Evolutionary conservation across 2,797 vertebrate species (phyloP), one percentile per base, ranked within the genome.

Genomic region (Pseudochromis fuscus): DNA sequence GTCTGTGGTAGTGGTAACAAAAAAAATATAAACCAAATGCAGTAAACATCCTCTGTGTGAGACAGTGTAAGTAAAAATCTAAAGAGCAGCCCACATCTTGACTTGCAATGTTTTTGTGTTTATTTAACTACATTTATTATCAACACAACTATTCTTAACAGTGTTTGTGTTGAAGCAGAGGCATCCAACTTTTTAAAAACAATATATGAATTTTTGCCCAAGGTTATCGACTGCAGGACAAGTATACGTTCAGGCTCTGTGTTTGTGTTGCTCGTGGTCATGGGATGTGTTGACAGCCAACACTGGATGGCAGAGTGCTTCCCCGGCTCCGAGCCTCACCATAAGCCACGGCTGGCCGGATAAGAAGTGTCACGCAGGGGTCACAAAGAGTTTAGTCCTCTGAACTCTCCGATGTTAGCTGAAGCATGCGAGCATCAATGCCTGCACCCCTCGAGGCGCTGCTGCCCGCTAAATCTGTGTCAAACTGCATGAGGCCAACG

Each of bases 401-500:
- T 92, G 86, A 91, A 91, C 89, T 89, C 77, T 67, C 7, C 10
- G 30, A 85, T 88, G 85, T 89, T 67, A 79, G 62, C 80, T 70
- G 58, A 85, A 74, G 87, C 89, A 75, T 68, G 74, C 69, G 70
- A 15, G 68, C 83, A 81, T 89, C 78, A 8, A 83, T 73, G 87
- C 61, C 66, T 10, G 7, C 37, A 4, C 27, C 74, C 85, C 85
- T 68, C 5, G 15, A 67, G 84, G 83, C 85, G 23, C 48, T 12
- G 51, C 86, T 84, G 87, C 82, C 80, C 1, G 10, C 50, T 82
- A 81, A 90, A 90, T 91, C 85, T 82, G 81, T 87, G 89, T 91
- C 86, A 88, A 83, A 81, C 79, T 72, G 16, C 74, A 68, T 61
- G 52, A 87, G 48, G 48, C 69, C 75, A 7, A 65, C 63, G 58